A percentile compares a stretch with the other conserved stretches of the same genome.
Conservation (phyloP, 2,797 vertebrate species). For the Tenualosa thibaudeaui region DNA sequence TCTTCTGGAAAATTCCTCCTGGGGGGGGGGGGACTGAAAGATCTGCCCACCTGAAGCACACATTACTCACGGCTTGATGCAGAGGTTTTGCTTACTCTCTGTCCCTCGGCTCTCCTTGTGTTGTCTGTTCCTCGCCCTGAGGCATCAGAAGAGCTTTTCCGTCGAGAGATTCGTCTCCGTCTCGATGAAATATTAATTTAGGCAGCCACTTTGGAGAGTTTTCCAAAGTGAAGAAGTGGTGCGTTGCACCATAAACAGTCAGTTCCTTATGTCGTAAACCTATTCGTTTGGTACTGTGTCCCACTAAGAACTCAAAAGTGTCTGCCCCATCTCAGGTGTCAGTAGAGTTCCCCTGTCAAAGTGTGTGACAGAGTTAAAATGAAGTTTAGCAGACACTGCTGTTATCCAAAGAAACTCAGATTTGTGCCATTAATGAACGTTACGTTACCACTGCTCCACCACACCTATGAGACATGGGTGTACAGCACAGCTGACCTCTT, state of each 20-base stretch:
- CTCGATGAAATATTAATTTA: background rate
- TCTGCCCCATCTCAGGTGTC: too few species aligned
- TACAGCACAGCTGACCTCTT: background rate
- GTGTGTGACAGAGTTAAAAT: background rate
- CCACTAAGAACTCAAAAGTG: background rate
- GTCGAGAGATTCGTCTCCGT: background rate
- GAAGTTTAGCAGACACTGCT: too few species aligned
- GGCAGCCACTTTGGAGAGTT: background rate
- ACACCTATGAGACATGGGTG: background rate
- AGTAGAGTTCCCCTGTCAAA: background rate
- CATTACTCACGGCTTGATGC: background rate
- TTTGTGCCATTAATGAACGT: too few species aligned
- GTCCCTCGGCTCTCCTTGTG: background rate
- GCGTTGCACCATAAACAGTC: background rate
- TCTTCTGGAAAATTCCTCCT: constrained; percentile 18
- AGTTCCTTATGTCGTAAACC: background rate
- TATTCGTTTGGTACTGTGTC: background rate
- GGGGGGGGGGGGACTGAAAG: background rate
- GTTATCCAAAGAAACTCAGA: too few species aligned
- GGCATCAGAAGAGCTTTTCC: background rate
- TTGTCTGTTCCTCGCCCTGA: background rate
- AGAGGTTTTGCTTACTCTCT: background rate
- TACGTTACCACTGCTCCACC: too few species aligned
- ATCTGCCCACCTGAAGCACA: background rate
- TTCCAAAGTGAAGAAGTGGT: background rate